Percentiles rank a stretch among this genome's conserved stretches.
phyloP scores from a whole-genome alignment of 2,888 invertebrate species.

The Campoletis raptor region DNA sequence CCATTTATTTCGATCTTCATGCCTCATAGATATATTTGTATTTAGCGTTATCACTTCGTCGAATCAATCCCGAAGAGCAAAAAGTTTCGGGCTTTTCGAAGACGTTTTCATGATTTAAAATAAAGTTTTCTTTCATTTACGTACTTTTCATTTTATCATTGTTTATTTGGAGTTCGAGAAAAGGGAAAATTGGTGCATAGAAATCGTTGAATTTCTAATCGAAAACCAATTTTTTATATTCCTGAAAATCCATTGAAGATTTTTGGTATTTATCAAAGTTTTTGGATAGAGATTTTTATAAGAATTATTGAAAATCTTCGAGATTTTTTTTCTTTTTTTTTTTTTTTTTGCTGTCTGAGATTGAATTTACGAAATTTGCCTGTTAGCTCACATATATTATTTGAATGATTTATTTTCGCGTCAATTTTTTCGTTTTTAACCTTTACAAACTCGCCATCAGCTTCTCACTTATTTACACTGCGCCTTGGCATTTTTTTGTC shows the following conservation, averaged over 20 bases:
- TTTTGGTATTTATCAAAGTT: background rate
- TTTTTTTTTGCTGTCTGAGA: constrained; percentile 2
- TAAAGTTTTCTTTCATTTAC: background rate
- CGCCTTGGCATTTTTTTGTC: background rate
- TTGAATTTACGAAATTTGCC: constrained; percentile 1
- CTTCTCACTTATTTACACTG: constrained; percentile 47
- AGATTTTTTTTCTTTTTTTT: background rate
- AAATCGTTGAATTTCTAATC: background rate
- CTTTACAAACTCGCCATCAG: constrained; percentile 1
- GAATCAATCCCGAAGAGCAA: constrained; percentile 34
- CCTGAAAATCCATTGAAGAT: background rate
- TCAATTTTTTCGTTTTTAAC: background rate
- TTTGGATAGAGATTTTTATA: constrained; percentile 5
- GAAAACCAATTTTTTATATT: background rate
- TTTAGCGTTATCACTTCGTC: constrained; percentile 22
- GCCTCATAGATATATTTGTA: constrained; percentile 14
- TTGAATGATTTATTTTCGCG: background rate
- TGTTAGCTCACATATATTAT: background rate
- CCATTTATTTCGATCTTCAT: constrained; percentile 19
- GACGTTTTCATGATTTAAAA: background rate
- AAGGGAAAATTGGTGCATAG: background rate
- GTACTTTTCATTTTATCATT: background rate
- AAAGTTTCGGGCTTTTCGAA: background rate
- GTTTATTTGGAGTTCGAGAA: background rate
- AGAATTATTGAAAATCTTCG: constrained; percentile 20